Conservation (phyloP, 2,888 invertebrate genomes). For the Drosophila borealis region DNA sequence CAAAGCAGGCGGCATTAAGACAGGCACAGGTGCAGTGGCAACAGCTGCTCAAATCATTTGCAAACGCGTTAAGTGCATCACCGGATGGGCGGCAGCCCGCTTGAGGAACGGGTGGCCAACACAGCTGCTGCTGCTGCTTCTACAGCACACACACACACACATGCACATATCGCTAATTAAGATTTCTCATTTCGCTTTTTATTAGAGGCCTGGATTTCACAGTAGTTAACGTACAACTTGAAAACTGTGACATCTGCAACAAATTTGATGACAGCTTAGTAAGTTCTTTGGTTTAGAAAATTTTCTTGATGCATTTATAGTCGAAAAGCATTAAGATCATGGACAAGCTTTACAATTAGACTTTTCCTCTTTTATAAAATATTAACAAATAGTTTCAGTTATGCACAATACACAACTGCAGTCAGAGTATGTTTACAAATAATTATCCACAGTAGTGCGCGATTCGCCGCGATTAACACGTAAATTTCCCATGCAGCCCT, state of each 20-base stretch:
- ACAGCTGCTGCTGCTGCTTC: conserved; percentile 28
- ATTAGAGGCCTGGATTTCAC: conserved; percentile 28
- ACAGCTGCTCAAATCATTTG: conserved; percentile 75
- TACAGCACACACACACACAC: conserved; percentile 2
- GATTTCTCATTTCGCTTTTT: conserved; percentile 56
- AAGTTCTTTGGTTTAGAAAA: conserved; percentile 8
- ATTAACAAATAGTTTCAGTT: conserved; percentile 1
- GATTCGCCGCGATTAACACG: conserved; percentile 63
- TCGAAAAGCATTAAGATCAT: neutral
- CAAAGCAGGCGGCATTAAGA: conserved; percentile 55
- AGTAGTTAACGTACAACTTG: conserved; percentile 5
- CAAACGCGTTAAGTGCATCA: conserved; percentile 76
- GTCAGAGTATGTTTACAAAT: conserved; percentile 7
- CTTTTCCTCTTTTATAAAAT: neutral
- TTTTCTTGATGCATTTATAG: neutral
- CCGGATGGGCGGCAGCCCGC: conserved; percentile 67
- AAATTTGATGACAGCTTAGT: conserved; percentile 31
- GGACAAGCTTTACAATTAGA: neutral
- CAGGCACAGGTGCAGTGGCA: conserved; percentile 59
- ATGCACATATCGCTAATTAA: conserved; percentile 51
- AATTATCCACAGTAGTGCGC: conserved; percentile 44
- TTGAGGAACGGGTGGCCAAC: conserved; percentile 46
- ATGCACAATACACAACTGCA: no score
- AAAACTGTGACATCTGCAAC: conserved; percentile 27
- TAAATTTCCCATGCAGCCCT: conserved; percentile 81